Conservation (phyloP, 2,113 vertebrate genomes). For the Thalassarche chlororhynchos region DNA sequence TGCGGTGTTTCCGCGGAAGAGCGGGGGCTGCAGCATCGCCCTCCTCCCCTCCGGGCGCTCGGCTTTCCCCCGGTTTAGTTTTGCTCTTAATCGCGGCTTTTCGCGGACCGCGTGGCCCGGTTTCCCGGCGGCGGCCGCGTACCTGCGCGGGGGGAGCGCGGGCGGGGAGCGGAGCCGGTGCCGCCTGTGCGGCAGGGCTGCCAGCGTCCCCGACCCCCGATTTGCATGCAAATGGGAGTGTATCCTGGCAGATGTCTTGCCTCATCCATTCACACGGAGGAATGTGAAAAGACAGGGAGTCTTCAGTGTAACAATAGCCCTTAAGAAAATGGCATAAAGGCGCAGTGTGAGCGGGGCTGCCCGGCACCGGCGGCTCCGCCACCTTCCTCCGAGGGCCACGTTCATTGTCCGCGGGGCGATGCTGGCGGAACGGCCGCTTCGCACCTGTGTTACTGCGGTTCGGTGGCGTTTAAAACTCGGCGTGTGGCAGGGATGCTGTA, state of each 20-base stretch:
- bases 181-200: constrained; percentile 43
- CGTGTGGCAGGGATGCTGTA: neutral
- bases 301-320: constrained; percentile 74
- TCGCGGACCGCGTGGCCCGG: neutral
- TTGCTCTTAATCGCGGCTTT: too few relatives aligned
- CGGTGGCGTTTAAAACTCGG: too few relatives aligned
- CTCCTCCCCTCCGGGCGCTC: neutral
- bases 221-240: constrained; percentile 89
- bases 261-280: constrained; percentile 72
- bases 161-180: neutral
- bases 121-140: neutral
- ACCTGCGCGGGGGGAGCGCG: neutral
- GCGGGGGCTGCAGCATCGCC: neutral
- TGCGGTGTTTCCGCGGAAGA: neutral
- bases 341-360: constrained; percentile 67
- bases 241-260: constrained; percentile 87
- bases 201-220: constrained; percentile 69
- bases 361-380: constrained; percentile 70
- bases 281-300: constrained; percentile 75
- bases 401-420: neutral
- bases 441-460: neutral
- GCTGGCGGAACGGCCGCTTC: neutral
- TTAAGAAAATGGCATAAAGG: constrained; percentile 75
- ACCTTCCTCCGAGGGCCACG: constrained; percentile 44
- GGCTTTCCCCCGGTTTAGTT: neutral